Evolutionary conservation across 2,888 invertebrate genomes (phyloP), one percentile per base, ranked within the genome.

Genomic region (Mythimna lalbum): DNA sequence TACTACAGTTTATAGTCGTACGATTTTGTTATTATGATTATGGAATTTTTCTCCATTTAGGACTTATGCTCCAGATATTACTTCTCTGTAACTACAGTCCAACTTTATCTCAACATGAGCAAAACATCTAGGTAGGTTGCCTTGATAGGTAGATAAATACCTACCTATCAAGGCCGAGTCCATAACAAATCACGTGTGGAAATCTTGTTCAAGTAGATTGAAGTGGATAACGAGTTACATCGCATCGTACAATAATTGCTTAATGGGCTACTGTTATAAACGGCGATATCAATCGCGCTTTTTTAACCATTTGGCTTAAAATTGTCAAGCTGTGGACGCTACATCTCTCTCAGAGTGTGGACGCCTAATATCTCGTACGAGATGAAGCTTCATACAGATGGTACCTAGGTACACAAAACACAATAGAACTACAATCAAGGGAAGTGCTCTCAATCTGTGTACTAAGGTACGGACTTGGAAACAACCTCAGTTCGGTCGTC

Each of bases 391-490:
- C 49, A n/a, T 21, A 52, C 27, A 43, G 50, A 53, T 55, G 12
- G 56, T 66, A 61, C 56, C 57, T 69, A 79, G 71, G 73, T 79
- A 71, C 61, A 61, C 73, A 76, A 64, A 65, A 74, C 62, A 79
- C 77, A 78, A 76, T 80, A 74, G 67, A 56, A 65, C 70, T 77
- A 63, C 69, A 85, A 86, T 80, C 83, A 86, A 80, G 70, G 64
- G 71, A 80, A 83, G 72, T 83, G 81, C 73, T 80, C 72, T 76
- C 66, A 76, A 67, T 69, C 76, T 70, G 74, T 76, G 63, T 78
- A 85, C 82, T 78, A 83, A 85, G 84, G 77, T 75, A 72, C 65
- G 80, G 74, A 74, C 70, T 82, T 86, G 76, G 73, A 85, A 84
- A 87, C 78, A 80, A 76, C 84, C 83, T 87, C 78, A 73, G 81